A percentile compares a stretch with the other conserved stretches of the same genome.
Conservation (phyloP, 2,797 vertebrate species). For the Sandelia bainsii region DNA sequence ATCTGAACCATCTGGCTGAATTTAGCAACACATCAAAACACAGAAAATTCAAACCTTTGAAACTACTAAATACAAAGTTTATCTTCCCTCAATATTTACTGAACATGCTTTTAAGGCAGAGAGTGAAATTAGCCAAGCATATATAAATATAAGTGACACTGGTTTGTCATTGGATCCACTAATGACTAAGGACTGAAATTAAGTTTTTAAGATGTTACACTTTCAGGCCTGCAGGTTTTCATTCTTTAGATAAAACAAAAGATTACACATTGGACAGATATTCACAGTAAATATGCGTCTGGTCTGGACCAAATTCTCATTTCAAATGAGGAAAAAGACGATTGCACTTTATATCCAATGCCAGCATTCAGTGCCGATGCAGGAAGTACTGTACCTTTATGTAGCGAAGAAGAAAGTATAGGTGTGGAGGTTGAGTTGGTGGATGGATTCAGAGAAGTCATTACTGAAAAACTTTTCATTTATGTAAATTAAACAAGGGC, state of each 20-base stretch:
- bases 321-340: too few relatives aligned
- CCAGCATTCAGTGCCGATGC: not conserved
- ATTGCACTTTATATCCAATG: not conserved
- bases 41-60: not conserved
- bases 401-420: not conserved
- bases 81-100: not conserved
- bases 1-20: too few relatives aligned
- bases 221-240: too few relatives aligned
- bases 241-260: not conserved
- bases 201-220: too few relatives aligned
- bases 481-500: too few relatives aligned
- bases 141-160: slow-evolving; percentile 4
- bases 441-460: too few relatives aligned
- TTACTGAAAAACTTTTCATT: not conserved
- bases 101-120: not conserved
- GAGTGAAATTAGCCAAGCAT: not conserved
- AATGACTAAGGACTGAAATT: too few relatives aligned
- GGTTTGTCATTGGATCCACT: not conserved
- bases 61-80: slow-evolving; percentile 3
- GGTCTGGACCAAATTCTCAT: not conserved
- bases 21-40: not conserved
- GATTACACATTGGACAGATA: not conserved
- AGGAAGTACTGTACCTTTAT: too few relatives aligned
- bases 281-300: not conserved
- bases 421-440: not conserved